phyloP scores from a whole-genome alignment of 2,113 vertebrate species.

The Bambusicola thoracicus region DNA sequence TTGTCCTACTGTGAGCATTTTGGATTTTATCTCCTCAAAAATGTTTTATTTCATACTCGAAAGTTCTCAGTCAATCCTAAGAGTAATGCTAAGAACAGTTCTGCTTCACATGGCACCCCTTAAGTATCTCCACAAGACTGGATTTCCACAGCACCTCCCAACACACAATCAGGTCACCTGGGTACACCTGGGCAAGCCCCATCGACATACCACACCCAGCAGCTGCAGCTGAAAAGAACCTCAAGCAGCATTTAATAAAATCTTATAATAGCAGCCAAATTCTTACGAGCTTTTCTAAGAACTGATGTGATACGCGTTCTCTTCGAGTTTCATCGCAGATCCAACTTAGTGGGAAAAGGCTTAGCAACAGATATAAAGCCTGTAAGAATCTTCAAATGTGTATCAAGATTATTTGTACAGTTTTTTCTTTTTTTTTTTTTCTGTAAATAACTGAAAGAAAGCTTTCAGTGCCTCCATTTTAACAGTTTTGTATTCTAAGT shows the following conservation, averaged over 20 bases:
- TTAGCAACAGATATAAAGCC: not conserved
- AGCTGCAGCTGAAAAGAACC: not conserved
- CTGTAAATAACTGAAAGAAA: not conserved
- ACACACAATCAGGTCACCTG: not conserved
- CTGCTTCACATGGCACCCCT: not conserved
- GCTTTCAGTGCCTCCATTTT: not conserved
- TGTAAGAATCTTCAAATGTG: not conserved
- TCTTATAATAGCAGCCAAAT: not conserved
- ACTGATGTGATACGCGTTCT: not conserved
- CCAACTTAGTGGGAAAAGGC: not conserved
- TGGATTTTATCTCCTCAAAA: not conserved
- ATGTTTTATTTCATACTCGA: not conserved
- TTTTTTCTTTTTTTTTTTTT: too few relatives aligned
- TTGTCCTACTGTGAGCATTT: not conserved
- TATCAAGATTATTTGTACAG: not conserved
- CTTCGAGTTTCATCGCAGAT: not conserved
- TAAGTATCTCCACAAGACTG: not conserved
- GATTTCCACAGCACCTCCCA: not conserved
- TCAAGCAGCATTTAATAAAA: not conserved
- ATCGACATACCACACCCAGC: not conserved
- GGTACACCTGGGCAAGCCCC: not conserved
- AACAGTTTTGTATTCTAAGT: not conserved
- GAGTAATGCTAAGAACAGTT: not conserved
- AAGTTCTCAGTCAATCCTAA: not conserved
- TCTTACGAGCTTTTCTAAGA: not conserved